A percentile compares a stretch with the other conserved stretches of the same genome.
Conservation (phyloP, 1,140 invertebrate genomes). For the Hydropsyche tenuis region DNA sequence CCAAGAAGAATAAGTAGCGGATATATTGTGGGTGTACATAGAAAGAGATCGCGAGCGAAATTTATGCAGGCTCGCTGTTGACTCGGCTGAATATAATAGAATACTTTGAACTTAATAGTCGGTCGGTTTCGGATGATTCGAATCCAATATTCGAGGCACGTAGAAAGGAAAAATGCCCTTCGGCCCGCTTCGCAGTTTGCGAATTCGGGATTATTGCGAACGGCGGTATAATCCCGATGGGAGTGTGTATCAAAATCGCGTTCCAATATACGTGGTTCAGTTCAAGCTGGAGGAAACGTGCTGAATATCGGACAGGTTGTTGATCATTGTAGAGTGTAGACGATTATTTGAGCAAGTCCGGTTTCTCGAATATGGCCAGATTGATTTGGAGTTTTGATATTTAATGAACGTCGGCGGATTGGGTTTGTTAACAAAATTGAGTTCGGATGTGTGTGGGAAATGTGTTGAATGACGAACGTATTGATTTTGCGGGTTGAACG, state of each 20-base stretch:
- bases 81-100: constrained; percentile 50
- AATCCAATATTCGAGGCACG: constrained; percentile 45
- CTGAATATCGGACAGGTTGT: too few species aligned
- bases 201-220: constrained; percentile 5
- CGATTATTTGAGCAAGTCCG: too few species aligned
- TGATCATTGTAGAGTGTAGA: too few species aligned
- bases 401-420: too few species aligned
- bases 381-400: too few species aligned
- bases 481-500: too few species aligned
- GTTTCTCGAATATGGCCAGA: too few species aligned
- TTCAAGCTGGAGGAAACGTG: background rate
- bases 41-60: constrained; percentile 4
- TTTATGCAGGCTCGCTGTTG: constrained; percentile 47
- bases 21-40: background rate
- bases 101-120: constrained; percentile 48
- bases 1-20: background rate
- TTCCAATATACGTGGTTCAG: background rate
- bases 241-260: background rate
- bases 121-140: constrained; percentile 41
- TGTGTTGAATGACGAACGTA: too few species aligned
- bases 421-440: too few species aligned
- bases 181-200: background rate
- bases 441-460: too few species aligned
- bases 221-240: background rate
- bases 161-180: constrained; percentile 33